These are phyloP conservation scores for Semotilus atromaculatus DNA, from an alignment of 2,797 vertebrate genomes.

Conservation along the genomic window DNA sequence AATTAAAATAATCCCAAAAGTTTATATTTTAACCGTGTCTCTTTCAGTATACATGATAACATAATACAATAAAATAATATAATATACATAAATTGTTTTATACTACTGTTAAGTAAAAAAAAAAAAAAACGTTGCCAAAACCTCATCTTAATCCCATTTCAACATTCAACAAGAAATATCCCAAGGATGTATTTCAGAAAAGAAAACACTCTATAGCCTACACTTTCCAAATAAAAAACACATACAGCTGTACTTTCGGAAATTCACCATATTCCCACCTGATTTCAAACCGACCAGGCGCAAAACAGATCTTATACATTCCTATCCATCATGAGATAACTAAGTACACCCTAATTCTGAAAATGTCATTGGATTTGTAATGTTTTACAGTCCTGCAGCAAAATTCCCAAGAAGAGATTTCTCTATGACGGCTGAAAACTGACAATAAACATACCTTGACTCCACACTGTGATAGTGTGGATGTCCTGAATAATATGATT, in stretches of 20 bases:
- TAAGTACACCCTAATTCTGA: background rate
- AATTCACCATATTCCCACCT: background rate
- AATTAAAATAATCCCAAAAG: background rate
- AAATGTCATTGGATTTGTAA: background rate
- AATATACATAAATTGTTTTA: background rate
- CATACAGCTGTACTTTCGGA: background rate
- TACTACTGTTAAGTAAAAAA: background rate
- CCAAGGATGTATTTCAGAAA: background rate
- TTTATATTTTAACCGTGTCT: too few species aligned
- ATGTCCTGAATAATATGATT: background rate
- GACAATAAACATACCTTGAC: constrained; percentile 6
- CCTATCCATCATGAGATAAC: constrained; percentile 10
- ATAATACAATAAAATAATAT: background rate
- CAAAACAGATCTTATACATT: background rate
- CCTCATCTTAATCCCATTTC: background rate
- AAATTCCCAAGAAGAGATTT: background rate
- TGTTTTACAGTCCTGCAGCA: background rate
- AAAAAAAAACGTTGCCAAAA: background rate
- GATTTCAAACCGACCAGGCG: background rate
- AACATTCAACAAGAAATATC: background rate
- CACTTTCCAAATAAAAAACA: background rate
- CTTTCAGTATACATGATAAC: background rate
- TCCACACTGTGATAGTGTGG: background rate
- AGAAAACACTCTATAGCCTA: background rate
- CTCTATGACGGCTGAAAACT: background rate